These are phyloP conservation scores for Drosophila melanogaster DNA, from an alignment of 1,140 invertebrate genomes.

Conservation along the genomic window Release_6_plus_ISO1_MT NT_033779.5:11659501-11660000, in stretches of 20 bases:
- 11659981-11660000: constrained; percentile 57
- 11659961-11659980: constrained; percentile 68
- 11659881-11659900: constrained; percentile 75
- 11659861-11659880: constrained; percentile 70
- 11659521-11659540: constrained; percentile 32
- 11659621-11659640: constrained; percentile 21
- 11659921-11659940: constrained; percentile 52
- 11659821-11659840: constrained; percentile 49
- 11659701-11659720: constrained; percentile 9
- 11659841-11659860: constrained; percentile 60
- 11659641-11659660: constrained; percentile 43
- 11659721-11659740: constrained; percentile 46
- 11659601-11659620: constrained; percentile 61
- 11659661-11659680: constrained; percentile 31
- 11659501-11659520: constrained; percentile 39
- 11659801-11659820: constrained; percentile 68
- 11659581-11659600: constrained; percentile 47
- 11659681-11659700: constrained; percentile 36
- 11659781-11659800: constrained; percentile 34
- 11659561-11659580: constrained; percentile 13
- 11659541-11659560: constrained; percentile 57
- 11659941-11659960: constrained; percentile 48
- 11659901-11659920: constrained; percentile 60
- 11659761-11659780: constrained; percentile 9
- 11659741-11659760: constrained; percentile 40